Conservation (phyloP, 1,140 invertebrate species). For the Lepidotrigona ventralis region DNA sequence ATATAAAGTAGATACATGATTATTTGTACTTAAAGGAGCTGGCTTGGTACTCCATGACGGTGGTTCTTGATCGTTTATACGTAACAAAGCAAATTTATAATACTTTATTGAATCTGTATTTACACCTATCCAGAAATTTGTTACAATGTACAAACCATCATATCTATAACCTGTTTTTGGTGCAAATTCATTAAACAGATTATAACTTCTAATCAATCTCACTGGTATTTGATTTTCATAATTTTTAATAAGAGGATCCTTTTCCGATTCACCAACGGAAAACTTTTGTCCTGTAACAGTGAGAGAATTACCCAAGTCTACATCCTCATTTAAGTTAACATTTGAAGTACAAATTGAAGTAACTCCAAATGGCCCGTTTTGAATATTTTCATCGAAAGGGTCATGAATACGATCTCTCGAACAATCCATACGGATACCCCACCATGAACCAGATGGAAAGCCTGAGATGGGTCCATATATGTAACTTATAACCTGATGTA, state of each 20-base stretch:
- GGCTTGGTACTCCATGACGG: conserved; percentile 52
- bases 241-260: conserved; percentile 70
- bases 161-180: conserved; percentile 76
- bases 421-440: conserved; percentile 78
- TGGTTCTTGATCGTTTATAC: conserved; percentile 66
- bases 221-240: conserved; percentile 73
- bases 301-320: conserved; percentile 71
- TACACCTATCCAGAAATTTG: conserved; percentile 71
- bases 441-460: conserved; percentile 74
- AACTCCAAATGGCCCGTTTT: conserved; percentile 74
- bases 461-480: conserved; percentile 71
- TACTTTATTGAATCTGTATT: conserved; percentile 62
- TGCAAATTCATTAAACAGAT: conserved; percentile 71
- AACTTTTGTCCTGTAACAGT: conserved; percentile 74
- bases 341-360: conserved; percentile 73
- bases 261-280: conserved; percentile 19
- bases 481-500: conserved; percentile 58
- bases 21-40: background rate
- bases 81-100: conserved; percentile 72
- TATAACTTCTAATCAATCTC: conserved; percentile 73
- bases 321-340: conserved; percentile 64
- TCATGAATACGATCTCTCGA: conserved; percentile 72
- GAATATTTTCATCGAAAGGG: conserved; percentile 70
- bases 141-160: conserved; percentile 74
- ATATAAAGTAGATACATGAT: background rate